Conservation (phyloP, 2,888 invertebrate genomes). For the Machimus atricapillus region DNA sequence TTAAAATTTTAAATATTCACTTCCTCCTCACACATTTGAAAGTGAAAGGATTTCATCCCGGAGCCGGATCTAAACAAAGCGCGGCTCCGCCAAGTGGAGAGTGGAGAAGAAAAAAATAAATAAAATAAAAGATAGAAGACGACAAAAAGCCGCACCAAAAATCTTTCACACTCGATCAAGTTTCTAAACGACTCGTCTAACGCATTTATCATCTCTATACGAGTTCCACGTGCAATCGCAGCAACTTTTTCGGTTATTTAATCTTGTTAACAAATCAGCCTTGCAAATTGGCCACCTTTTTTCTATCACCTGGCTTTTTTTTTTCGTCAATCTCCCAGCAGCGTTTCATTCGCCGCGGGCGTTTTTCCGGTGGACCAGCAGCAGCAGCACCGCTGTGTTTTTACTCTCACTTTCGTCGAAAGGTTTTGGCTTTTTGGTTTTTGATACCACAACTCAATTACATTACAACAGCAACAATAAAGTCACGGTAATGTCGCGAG, state of each 20-base stretch:
- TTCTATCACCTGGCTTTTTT: conserved; percentile 19
- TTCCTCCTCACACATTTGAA: neutral
- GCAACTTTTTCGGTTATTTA: conserved; percentile 28
- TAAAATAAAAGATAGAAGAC: neutral
- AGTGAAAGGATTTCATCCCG: conserved; percentile 29
- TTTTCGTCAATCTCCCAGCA: neutral
- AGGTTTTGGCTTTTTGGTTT: neutral
- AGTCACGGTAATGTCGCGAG: neutral
- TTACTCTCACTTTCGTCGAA: conserved; percentile 25
- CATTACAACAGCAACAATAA: neutral
- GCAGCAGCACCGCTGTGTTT: neutral
- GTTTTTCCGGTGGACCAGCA: neutral
- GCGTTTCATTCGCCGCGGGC: neutral
- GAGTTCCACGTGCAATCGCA: conserved; percentile 10
- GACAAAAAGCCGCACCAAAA: neutral
- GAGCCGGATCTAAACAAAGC: conserved; percentile 28
- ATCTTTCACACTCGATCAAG: neutral
- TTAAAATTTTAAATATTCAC: neutral
- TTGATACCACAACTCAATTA: neutral
- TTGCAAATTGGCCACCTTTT: conserved; percentile 22
- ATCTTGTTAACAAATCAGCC: conserved; percentile 34
- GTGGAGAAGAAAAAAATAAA: neutral
- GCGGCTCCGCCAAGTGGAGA: neutral
- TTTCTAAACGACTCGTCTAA: conserved; percentile 2
- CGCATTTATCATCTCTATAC: neutral